A percentile compares a stretch with the other conserved stretches of the same genome.
These are phyloP conservation scores for Chironomus tepperi DNA, from an alignment of 1,140 invertebrate genomes.

Conservation along the genomic window DNA sequence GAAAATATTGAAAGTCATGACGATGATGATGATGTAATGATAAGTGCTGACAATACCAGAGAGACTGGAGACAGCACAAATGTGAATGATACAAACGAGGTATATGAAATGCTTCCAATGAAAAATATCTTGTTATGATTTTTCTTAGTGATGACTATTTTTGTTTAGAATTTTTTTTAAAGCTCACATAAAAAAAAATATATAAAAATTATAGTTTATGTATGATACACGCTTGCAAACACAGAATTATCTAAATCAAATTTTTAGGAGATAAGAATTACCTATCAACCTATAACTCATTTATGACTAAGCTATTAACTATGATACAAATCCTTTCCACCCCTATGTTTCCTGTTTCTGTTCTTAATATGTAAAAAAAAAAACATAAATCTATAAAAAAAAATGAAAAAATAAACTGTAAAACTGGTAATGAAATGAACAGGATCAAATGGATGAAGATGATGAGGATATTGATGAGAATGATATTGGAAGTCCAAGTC, in stretches of 20 bases:
- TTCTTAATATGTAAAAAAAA: neutral
- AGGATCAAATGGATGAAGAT: slow-evolving; percentile 29
- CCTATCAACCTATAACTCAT: too few species aligned
- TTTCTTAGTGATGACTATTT: neutral
- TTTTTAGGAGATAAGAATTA: too few species aligned
- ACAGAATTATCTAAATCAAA: too few species aligned
- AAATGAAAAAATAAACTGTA: neutral
- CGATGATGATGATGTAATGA: slow-evolving; percentile 25
- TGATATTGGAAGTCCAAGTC: slow-evolving; percentile 32
- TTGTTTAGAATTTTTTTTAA: neutral
- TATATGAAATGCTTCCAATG: neutral
- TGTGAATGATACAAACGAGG: slow-evolving; percentile 25
- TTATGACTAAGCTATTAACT: too few species aligned
- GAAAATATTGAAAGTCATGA: slow-evolving; percentile 16
- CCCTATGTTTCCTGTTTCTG: neutral
- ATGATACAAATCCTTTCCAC: neutral
- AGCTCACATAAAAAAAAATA: too few species aligned
- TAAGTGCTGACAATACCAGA: slow-evolving; percentile 39
- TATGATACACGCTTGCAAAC: too few species aligned
- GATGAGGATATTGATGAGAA: slow-evolving; percentile 34
- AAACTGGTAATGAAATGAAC: too few species aligned
- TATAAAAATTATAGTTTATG: too few species aligned
- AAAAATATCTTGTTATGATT: neutral
- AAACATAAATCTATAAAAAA: neutral
- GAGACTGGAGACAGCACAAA: slow-evolving; percentile 54